Conservation (phyloP, 2,797 vertebrate species). For the Hydrophis major region DNA sequence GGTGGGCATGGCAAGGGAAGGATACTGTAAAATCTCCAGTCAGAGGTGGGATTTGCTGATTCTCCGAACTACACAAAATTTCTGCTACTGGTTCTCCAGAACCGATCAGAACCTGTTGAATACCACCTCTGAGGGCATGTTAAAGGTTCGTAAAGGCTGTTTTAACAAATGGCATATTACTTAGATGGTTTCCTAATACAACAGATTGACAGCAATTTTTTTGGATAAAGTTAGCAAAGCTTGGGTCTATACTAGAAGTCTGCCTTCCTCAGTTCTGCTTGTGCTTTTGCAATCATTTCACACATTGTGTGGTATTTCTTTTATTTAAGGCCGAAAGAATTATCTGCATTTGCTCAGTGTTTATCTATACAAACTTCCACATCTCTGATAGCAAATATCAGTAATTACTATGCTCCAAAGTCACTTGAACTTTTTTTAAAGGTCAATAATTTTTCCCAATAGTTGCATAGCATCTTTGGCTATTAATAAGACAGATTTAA, state of each 20-base stretch:
- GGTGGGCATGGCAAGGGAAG: too few species aligned
- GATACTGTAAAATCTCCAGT: too few species aligned
- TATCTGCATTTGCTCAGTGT: background rate
- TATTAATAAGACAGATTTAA: background rate
- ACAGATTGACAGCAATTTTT: background rate
- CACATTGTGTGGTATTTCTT: background rate
- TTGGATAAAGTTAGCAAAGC: constrained; percentile 22
- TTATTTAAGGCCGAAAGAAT: background rate
- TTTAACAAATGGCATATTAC: background rate
- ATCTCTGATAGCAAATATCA: background rate
- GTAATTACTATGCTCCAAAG: background rate
- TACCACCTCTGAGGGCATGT: background rate
- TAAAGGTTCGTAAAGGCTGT: background rate
- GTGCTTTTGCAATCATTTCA: background rate
- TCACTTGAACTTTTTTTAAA: constrained; percentile 15
- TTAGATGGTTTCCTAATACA: constrained; percentile 9
- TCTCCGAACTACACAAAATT: too few species aligned
- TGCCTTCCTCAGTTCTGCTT: background rate
- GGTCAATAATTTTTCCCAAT: background rate
- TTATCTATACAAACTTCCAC: background rate
- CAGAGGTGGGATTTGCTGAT: too few species aligned
- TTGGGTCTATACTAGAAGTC: background rate
- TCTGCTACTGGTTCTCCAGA: too few species aligned
- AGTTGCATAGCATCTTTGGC: background rate
- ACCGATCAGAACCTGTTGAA: too few species aligned